Evolutionary conservation across 2,113 vertebrate species (phyloP).

Genomic region (Drymodes brunneopygia): DNA sequence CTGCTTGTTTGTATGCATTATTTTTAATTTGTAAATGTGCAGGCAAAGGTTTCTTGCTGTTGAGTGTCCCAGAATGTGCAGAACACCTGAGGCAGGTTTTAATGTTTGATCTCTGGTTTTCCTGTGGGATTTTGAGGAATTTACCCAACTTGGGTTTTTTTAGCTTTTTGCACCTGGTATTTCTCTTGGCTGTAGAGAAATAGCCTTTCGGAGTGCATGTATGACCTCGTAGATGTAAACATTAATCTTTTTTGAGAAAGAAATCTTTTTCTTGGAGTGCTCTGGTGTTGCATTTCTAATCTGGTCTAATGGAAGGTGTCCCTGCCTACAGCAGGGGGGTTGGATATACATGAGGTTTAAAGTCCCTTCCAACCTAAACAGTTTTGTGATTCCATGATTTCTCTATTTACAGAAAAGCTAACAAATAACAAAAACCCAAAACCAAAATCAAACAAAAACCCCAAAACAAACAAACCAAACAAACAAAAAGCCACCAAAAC

Average conservation of each 20-base stretch:
- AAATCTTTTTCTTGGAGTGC: not conserved
- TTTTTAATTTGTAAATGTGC: not conserved
- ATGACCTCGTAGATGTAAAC: not conserved
- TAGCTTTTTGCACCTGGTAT: not conserved
- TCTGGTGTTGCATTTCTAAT: not conserved
- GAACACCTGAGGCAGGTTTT: not conserved
- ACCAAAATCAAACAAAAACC: not conserved
- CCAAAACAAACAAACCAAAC: rapidly evolving
- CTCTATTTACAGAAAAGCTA: not conserved
- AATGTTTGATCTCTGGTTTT: not conserved
- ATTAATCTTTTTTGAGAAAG: not conserved
- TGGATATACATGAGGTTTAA: not conserved
- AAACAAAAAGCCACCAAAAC: not conserved
- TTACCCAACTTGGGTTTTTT: not conserved
- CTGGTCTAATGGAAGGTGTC: not conserved
- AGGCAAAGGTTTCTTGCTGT: rapidly evolving
- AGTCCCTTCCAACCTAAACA: not conserved
- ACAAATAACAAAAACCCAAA: not conserved
- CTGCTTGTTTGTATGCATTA: rapidly evolving
- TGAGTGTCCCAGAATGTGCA: not conserved
- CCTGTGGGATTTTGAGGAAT: not conserved
- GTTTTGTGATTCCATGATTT: not conserved
- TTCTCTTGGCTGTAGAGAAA: not conserved
- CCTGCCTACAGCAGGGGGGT: not conserved
- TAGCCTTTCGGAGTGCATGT: not conserved